phyloP scores from a whole-genome alignment of 1,140 invertebrate species.

The Drosophila equinoxialis region DNA sequence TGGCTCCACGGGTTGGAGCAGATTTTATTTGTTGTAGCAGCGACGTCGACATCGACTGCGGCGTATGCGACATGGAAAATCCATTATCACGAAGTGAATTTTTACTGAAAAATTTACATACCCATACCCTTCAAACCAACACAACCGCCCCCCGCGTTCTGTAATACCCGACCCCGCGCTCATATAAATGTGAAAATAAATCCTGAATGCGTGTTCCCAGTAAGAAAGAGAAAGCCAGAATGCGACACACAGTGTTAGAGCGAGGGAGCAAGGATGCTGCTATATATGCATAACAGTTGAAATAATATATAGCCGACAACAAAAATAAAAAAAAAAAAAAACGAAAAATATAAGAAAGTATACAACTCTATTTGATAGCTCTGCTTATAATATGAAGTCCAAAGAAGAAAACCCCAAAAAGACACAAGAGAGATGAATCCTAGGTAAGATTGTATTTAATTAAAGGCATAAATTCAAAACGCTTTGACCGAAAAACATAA shows the following conservation, averaged over 20 bases:
- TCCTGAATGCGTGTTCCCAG: conserved; percentile 73
- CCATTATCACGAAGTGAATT: conserved; percentile 81
- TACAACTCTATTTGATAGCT: conserved; percentile 76
- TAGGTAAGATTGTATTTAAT: conserved; percentile 76
- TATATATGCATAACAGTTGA: conserved; percentile 21
- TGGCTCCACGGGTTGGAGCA: conserved; percentile 40
- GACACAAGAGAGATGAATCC: conserved; percentile 42
- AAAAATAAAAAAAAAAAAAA: conserved; percentile 4
- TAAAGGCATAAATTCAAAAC: conserved; percentile 79
- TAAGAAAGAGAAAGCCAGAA: conserved; percentile 28
- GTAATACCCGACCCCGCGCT: not conserved
- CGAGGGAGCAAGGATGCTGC: conserved; percentile 29
- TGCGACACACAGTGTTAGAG: not conserved
- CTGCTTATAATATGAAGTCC: conserved; percentile 63
- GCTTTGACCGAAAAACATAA: conserved; percentile 59
- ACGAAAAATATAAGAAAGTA: conserved; percentile 17
- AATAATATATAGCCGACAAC: conserved; percentile 48
- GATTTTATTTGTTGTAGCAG: conserved; percentile 58
- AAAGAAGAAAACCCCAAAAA: not conserved
- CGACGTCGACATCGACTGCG: conserved; percentile 54
- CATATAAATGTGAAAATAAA: conserved; percentile 81
- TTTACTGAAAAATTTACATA: conserved; percentile 81
- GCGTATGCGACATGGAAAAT: conserved; percentile 79
- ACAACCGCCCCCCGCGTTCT: not conserved
- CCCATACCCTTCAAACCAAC: conserved; percentile 38